Percentiles rank a stretch among this genome's conserved stretches.
Evolutionary conservation across 2,797 vertebrate genomes (phyloP).

Genomic region (Phylloscopus collybita): DNA sequence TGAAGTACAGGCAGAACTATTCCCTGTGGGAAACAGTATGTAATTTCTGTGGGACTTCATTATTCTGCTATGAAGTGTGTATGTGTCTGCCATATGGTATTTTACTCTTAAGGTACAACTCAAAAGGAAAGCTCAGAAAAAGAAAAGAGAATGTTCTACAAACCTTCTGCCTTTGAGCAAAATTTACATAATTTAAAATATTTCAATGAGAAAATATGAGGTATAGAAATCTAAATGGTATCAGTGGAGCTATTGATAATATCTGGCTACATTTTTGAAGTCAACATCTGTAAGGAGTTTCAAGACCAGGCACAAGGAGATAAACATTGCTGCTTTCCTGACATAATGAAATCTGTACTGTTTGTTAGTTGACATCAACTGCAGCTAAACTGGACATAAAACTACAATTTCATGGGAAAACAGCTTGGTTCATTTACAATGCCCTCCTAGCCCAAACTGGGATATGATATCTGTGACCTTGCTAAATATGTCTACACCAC

Average conservation of each 20-base stretch:
- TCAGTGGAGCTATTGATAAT: background rate
- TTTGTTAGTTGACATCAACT: background rate
- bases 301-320: background rate
- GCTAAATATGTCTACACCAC: background rate
- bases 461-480: constrained; percentile 4
- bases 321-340: background rate
- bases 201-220: background rate
- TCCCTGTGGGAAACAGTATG: constrained; percentile 29
- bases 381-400: background rate
- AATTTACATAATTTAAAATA: background rate
- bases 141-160: background rate
- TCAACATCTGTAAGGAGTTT: constrained; percentile 22
- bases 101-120: constrained; percentile 68
- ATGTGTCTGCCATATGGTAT: constrained; percentile 67
- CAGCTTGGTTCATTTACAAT: constrained; percentile 1
- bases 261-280: background rate
- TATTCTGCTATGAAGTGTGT: constrained; percentile 48
- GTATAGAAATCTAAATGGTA: background rate
- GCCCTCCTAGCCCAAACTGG: background rate
- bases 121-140: constrained; percentile 39
- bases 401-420: background rate
- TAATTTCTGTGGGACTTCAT: constrained; percentile 65
- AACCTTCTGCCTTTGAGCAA: constrained; percentile 13
- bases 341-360: background rate
- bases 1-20: constrained; percentile 37